Base-by-base conservation (phyloP, 2,113 vertebrate species). In the Plotosus lineatus region DNA sequence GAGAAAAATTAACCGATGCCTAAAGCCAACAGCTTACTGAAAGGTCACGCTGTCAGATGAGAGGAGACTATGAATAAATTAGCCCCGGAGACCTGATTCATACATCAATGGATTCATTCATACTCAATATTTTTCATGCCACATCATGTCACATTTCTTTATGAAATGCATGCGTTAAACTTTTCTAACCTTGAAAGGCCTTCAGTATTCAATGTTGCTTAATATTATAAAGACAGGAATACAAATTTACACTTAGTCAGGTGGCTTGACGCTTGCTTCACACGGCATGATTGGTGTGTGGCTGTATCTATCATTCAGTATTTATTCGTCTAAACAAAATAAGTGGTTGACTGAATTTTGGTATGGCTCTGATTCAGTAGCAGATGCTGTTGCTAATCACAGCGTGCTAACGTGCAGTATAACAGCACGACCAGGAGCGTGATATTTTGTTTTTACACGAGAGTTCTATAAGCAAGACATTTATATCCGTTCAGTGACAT, bases 21-120 rank as follows among this genome's bases (percentile, higher is more conserved):
- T 77, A 33, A 31, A 61, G 55, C 75, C 28, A 61, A 55, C 28
- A 51, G 51, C 77, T 68, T 71, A 44, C 77, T 31, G 28, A 69
- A 69, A 69, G 33, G 68, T 31, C 77, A 58, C 31, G 26, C 51
- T 71, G 36, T 55, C 77, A 79, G 33, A 79, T 46, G n/a, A 79
- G 50, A 55, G n/a, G 33, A 36, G 40, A 2, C 26, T 42, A 38
- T 58, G 8, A 58, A 79, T 79, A 28, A 73, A 51, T 73, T 53
- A 69, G 36, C 17, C 50, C 21, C 44, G 8, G 26, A n/a, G n/a
- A 26, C 31, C 31, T 69, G 48, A 28, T 58, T 79, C 65, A 56
- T 79, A 68, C 36, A 69, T 53, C 26, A 68, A 7, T 28, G 63
- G 28, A 26, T 51, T 56, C n/a, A 79, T 69, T 69, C 53, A 68